These are phyloP conservation scores for Pantherophis vulpinus DNA, from an alignment of 2,797 vertebrate species.

Conservation along the genomic window DNA sequence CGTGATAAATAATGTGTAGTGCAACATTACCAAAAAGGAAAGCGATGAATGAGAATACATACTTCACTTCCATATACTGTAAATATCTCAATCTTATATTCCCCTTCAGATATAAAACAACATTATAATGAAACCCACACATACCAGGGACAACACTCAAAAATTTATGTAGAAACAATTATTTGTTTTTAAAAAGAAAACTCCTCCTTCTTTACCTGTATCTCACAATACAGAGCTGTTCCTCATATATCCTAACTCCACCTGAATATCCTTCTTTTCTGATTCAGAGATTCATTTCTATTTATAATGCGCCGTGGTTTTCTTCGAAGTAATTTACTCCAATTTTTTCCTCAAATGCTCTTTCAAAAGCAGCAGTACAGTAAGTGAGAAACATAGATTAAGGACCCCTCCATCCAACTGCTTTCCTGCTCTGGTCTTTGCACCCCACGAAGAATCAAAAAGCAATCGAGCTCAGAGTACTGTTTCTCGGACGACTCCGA, in stretches of 20 bases:
- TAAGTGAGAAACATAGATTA: background rate
- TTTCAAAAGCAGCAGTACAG: background rate
- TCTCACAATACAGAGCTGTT: background rate
- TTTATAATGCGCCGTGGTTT: background rate
- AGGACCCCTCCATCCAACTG: background rate
- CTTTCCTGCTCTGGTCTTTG: background rate
- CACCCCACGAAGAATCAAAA: background rate
- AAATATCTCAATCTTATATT: background rate
- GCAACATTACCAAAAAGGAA: background rate
- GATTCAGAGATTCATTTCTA: background rate
- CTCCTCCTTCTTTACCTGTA: background rate
- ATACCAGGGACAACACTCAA: background rate
- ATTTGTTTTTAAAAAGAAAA: background rate
- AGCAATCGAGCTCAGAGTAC: conserved; percentile 68
- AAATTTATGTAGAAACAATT: background rate
- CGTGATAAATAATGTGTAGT: background rate
- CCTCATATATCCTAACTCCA: background rate
- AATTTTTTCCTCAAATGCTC: background rate
- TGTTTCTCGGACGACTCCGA: conserved; percentile 79
- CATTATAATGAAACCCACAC: too few relatives aligned
- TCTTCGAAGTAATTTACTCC: background rate
- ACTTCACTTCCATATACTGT: background rate
- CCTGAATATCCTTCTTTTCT: conserved; percentile 21
- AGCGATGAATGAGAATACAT: background rate
- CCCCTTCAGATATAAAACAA: background rate